Percentiles rank a stretch among this genome's conserved stretches.
Conservation (phyloP, 2,888 invertebrate species). For the Dichetophora obliterata region DNA sequence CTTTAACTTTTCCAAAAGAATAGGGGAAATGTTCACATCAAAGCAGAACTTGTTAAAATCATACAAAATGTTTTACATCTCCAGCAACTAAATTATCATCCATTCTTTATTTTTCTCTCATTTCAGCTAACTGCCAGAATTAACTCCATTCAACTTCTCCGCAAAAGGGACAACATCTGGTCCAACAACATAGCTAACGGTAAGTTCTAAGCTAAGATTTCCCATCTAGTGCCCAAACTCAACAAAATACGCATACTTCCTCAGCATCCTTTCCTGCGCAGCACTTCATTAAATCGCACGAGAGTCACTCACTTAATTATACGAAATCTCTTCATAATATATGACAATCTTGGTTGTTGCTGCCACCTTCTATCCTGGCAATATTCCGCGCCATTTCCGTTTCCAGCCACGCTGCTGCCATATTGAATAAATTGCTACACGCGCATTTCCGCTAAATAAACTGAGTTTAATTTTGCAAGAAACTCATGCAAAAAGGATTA, state of each 20-base stretch:
- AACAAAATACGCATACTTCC: neutral
- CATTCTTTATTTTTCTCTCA: neutral
- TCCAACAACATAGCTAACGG: neutral
- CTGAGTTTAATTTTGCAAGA: conserved; percentile 21
- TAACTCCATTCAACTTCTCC: no score
- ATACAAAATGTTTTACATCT: no score
- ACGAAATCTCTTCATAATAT: conserved; percentile 5
- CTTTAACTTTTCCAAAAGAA: no score
- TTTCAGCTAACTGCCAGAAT: neutral
- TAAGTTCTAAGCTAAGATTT: neutral
- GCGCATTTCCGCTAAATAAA: conserved; percentile 33
- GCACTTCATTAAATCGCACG: conserved; percentile 19
- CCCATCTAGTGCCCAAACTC: neutral
- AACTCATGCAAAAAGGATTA: conserved; percentile 21
- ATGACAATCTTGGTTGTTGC: neutral
- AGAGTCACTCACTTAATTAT: conserved; percentile 26
- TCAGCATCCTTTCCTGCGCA: neutral
- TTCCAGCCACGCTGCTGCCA: conserved; percentile 1
- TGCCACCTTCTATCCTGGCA: neutral
- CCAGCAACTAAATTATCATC: neutral
- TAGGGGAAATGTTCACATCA: no score
- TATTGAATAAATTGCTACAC: neutral
- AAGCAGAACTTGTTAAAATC: no score
- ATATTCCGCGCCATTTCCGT: neutral
- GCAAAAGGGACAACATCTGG: neutral